Evolutionary conservation across 2,797 vertebrate genomes (phyloP), one percentile per base, ranked within the genome.

Genomic region (Lutra lutra): DNA sequence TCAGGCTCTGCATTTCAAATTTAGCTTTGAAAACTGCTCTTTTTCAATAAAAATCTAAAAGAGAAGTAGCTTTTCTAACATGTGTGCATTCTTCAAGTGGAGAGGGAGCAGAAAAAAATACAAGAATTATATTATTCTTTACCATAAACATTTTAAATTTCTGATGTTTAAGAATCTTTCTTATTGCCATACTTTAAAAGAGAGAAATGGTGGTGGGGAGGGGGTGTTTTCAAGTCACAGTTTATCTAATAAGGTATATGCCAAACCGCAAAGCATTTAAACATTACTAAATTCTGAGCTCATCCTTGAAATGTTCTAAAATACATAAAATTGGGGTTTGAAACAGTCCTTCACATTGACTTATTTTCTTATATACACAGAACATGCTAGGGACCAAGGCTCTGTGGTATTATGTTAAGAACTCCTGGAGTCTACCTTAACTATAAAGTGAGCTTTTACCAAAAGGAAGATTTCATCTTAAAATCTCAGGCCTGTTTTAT

Each of bases 351-450:
- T 98, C 98, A 93, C 97, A 98, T 90, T 98, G 98, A 98, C 92
- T 97, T 98, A 97, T 98, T 87, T 94, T 92, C 98, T 98, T 94
- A 66, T 27, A 92, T 62, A 80, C 20, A 80, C 88, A 97, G 98
- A 98, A 99, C 98, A 98, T 97, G 96, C 98, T 98, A 38, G 98
- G 98, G 98, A 99, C 98, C 98, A 77, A 98, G 80, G 86, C 98
- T 99, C 98, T 98, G 96, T 85, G 62, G 91, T 89, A 68, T 97
- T 96, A 96, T 97, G 98, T 94, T 96, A 91, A 98, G 96, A 98
- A 97, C 97, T 97, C 96, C 98, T 98, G 97, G 96, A 98, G 98
- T 98, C 97, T 96, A 98, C 98, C 96, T 97, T 98, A 96, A 98
- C 94, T 92, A 95, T 93, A 96, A 97, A 95, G 97, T 54, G 95